Percentiles rank a stretch among this genome's conserved stretches.
Evolutionary conservation across 2,888 invertebrate species (phyloP).

Genomic region (Sinopyrophorus schimmeli): DNA sequence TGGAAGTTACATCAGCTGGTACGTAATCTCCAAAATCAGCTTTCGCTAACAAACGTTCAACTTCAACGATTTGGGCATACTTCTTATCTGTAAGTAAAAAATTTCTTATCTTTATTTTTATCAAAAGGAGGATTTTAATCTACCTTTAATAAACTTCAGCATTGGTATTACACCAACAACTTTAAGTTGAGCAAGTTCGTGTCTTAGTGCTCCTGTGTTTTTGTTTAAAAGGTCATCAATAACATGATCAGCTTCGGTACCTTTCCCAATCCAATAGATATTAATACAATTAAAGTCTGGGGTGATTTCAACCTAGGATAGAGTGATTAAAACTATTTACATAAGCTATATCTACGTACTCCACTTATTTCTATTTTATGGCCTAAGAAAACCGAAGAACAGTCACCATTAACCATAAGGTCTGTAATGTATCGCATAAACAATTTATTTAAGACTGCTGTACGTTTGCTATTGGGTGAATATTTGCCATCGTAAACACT

Average conservation of each 20-base stretch:
- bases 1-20: conserved; percentile 53
- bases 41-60: conserved; percentile 62
- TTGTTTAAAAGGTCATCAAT: conserved; percentile 60
- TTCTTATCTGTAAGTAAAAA: conserved; percentile 59
- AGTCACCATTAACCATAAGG: conserved; percentile 73
- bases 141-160: conserved; percentile 72
- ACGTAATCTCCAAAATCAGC: conserved; percentile 71
- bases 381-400: conserved; percentile 64
- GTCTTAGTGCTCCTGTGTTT: conserved; percentile 64
- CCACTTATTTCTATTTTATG: conserved; percentile 74
- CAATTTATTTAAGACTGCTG: conserved; percentile 73
- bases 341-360: conserved; percentile 50
- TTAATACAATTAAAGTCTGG: conserved; percentile 68
- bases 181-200: conserved; percentile 72
- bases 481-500: conserved; percentile 57
- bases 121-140: conserved; percentile 10
- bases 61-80: conserved; percentile 58
- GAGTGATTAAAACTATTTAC: conserved; percentile 10
- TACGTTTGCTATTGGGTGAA: conserved; percentile 62
- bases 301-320: conserved; percentile 63
- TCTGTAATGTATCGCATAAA: conserved; percentile 83
- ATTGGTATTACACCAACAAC: conserved; percentile 77
- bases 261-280: conserved; percentile 73
- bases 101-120: not conserved
- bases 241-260: conserved; percentile 57